Percentiles rank a stretch among this genome's conserved stretches.
phyloP scores from a whole-genome alignment of 2,888 invertebrate species.

The Morpho deidamia region DNA sequence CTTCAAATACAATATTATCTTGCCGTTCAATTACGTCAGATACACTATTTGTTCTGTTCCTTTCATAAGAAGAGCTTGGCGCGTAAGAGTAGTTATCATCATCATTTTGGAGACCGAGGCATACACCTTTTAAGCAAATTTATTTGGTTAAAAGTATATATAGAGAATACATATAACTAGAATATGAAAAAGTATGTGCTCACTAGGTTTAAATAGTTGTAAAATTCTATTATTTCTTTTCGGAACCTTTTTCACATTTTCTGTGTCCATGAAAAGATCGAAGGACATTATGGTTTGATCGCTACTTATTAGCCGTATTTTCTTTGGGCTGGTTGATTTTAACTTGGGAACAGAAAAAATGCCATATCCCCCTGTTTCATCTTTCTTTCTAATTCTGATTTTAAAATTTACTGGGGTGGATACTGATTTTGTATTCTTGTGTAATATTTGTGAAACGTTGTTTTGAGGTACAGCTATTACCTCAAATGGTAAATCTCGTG shows the following conservation, averaged over 20 bases:
- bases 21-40: slow-evolving; percentile 20
- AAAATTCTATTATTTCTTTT: slow-evolving; percentile 42
- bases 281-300: slow-evolving; percentile 64
- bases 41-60: slow-evolving; percentile 29
- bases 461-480: slow-evolving; percentile 49
- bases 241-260: slow-evolving; percentile 33
- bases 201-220: slow-evolving; percentile 38
- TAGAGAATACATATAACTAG: no score
- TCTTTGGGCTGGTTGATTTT: slow-evolving; percentile 30
- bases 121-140: slow-evolving; percentile 38
- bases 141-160: background rate
- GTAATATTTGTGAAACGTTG: slow-evolving; percentile 25
- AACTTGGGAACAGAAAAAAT: slow-evolving; percentile 39
- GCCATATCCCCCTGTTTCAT: slow-evolving; percentile 34
- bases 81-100: slow-evolving; percentile 43
- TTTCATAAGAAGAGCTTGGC: slow-evolving; percentile 27
- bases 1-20: slow-evolving; percentile 10
- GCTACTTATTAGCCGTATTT: slow-evolving; percentile 47
- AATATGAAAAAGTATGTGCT: background rate
- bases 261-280: slow-evolving; percentile 49
- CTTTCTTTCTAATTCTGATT: slow-evolving; percentile 52
- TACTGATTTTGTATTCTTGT: slow-evolving; percentile 28
- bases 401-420: slow-evolving; percentile 51
- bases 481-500: slow-evolving; percentile 50
- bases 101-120: slow-evolving; percentile 41